Base-by-base conservation (phyloP, 2,888 invertebrate genomes). In the Nysson spinosus region DNA sequence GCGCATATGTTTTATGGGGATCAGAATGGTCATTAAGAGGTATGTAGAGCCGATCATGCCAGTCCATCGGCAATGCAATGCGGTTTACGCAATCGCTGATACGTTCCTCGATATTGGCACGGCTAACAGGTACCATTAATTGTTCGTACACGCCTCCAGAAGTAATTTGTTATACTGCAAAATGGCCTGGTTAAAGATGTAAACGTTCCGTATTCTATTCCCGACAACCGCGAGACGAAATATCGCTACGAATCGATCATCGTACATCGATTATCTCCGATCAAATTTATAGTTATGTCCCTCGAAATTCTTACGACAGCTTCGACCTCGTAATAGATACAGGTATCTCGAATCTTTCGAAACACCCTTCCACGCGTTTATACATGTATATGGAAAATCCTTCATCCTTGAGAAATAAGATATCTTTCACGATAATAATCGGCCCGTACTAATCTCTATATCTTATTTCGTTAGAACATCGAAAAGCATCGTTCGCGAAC, bases 71-170 rank as follows among this genome's bases (percentile, higher is more conserved):
- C 14, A 44, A 22, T 32, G 17, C 11, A 39, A 20, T n/a, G n/a
- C 20, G n/a, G n/a, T 46, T 51, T 56, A 39, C 51, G 46, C 35
- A 51, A 64, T 34, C 46, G 22, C 16, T 30, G 56, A 56, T 43
- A 42, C 39, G 34, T 39, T 26, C 7, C 24, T 32, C 26, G 47
- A 26, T 40, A 46, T 19, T 28, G 26, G 14, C 39, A 24, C 28
- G 63, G n/a, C 47, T 65, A 67, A 67, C 67, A 65, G 67, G 58
- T 67, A 65, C 49, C 40, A 66, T 65, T 58, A 67, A 67, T 67
- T 64, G 56, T 24, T 24, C 32, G 19, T 26, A 26, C 26, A 46
- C 44, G 50, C 17, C 9, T 12, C 17, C 19, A 19, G 7, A 28
- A 35, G 46, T 51, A 51, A 65, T 65, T 63, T 65, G 64, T 65